Conservation (phyloP, 2,888 invertebrate genomes). For the Tuberolachnus salignus region DNA sequence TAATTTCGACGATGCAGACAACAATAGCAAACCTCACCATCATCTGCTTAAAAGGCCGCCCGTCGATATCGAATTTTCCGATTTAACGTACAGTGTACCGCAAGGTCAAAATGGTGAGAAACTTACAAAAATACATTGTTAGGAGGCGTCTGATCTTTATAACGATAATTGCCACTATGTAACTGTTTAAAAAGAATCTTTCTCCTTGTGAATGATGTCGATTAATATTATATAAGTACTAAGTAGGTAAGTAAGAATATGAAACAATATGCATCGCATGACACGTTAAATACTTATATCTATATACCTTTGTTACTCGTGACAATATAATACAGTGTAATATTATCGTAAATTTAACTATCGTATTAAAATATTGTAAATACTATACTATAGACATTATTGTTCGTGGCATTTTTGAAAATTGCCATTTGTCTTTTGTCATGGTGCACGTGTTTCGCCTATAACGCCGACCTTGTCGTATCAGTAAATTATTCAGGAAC, state of each 20-base stretch:
- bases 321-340: background rate
- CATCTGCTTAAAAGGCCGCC: conserved; percentile 73
- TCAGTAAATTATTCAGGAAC: background rate
- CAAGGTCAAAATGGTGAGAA: conserved; percentile 71
- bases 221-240: no score
- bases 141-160: background rate
- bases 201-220: background rate
- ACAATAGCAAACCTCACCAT: conserved; percentile 15
- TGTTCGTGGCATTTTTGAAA: background rate
- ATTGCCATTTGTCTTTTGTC: background rate
- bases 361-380: no score
- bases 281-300: background rate
- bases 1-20: conserved; percentile 19
- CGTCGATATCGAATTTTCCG: conserved; percentile 82
- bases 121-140: conserved; percentile 1
- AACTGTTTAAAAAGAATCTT: background rate
- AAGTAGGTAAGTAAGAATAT: no score
- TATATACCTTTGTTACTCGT: background rate
- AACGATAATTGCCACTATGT: background rate
- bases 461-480: background rate
- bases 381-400: no score
- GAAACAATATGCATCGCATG: background rate
- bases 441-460: background rate
- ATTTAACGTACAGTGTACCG: conserved; percentile 80
- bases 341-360: background rate